Percentiles rank a stretch among this genome's conserved stretches.
phyloP scores from a whole-genome alignment of 2,888 invertebrate species.

The Eutolmus rufibarbis region DNA sequence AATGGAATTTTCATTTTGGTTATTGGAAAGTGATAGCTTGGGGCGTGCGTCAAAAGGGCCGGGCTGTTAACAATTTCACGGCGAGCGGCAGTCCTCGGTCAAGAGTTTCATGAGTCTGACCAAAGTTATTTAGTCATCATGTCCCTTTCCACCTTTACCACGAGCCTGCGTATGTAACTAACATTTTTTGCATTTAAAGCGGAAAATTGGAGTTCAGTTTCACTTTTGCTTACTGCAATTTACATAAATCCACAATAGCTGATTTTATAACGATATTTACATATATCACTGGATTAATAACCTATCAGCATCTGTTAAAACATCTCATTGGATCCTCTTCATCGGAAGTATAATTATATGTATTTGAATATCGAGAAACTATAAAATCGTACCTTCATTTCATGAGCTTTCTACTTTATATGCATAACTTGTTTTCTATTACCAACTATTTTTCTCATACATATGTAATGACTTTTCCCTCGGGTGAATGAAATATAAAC shows the following conservation, averaged over 20 bases:
- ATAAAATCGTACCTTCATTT: background rate
- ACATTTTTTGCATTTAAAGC: background rate
- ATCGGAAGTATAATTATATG: background rate
- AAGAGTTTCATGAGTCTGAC: background rate
- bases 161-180: background rate
- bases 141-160: background rate
- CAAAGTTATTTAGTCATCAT: background rate
- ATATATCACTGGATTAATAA: background rate
- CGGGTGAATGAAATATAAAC: background rate
- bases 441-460: background rate
- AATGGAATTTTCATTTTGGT: conserved; percentile 10
- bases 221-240: background rate
- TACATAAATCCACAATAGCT: background rate
- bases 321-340: background rate
- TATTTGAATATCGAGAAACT: background rate
- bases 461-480: background rate
- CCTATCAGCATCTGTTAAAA: background rate
- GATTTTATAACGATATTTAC: background rate
- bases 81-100: background rate
- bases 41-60: background rate
- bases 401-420: background rate
- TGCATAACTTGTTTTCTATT: background rate
- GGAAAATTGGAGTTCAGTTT: background rate
- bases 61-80: background rate
- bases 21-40: conserved; percentile 11